Evolutionary conservation across 2,888 invertebrate species (phyloP).

Genomic region (Megalurothrips usitatus): DNA sequence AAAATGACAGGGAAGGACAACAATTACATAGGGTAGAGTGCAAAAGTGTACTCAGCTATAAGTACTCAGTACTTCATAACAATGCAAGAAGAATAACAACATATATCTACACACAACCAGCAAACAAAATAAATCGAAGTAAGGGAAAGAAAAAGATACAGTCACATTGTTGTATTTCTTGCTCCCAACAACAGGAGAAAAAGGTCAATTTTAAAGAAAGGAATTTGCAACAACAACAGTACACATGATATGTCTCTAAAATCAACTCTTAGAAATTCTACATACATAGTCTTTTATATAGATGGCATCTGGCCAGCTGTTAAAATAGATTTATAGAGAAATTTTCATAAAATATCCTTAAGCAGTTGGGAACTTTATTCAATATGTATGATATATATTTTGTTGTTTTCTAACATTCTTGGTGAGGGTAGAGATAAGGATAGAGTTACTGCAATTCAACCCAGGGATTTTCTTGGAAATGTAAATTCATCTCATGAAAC

Average conservation of each 20-base stretch:
- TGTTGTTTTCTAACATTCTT: neutral
- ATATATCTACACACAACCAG: slow-evolving; percentile 17
- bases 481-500: too few relatives aligned
- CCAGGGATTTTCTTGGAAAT: too few relatives aligned
- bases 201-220: neutral
- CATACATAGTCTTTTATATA: slow-evolving; percentile 6
- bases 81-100: slow-evolving; percentile 21
- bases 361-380: neutral
- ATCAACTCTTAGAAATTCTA: slow-evolving; percentile 19
- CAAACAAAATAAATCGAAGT: slow-evolving; percentile 17
- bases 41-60: slow-evolving; percentile 25
- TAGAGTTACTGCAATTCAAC: too few relatives aligned
- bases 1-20: slow-evolving; percentile 8
- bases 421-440: neutral
- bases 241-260: slow-evolving; percentile 25
- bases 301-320: neutral
- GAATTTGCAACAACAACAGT: slow-evolving; percentile 9
- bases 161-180: slow-evolving; percentile 20
- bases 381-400: neutral
- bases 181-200: slow-evolving; percentile 22
- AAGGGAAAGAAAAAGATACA: slow-evolving; percentile 18
- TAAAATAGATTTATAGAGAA: slow-evolving; percentile 20
- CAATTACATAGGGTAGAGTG: slow-evolving; percentile 8
- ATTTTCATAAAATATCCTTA: slow-evolving; percentile 17
- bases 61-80: slow-evolving; percentile 25